Base-by-base conservation (phyloP, 2,888 invertebrate species). In the Sinodicranocentrus sp. region DNA sequence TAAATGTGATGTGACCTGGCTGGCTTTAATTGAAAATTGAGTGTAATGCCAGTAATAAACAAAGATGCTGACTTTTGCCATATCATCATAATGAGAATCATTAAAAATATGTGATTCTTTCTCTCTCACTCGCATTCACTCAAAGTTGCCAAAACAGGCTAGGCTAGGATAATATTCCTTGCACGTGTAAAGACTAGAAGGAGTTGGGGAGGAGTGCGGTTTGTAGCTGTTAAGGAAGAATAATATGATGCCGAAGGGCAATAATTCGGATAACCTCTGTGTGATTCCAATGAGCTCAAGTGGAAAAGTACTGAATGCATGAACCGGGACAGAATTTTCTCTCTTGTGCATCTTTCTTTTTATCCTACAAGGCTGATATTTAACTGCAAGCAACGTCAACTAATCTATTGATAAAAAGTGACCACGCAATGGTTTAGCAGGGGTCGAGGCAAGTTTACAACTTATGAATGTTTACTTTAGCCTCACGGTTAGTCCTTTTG, bases 191-290 rank as follows among this genome's bases (percentile, higher is more conserved):
- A 48, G 13, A n/a, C 48, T 6, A 48, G 5, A 48, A 28, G 26
- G 26, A n/a, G 8, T 61, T 63, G 68, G 70, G 19, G 28, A n/a
- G n/a, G 61, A 61, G 61, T 33, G 61, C 61, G 28, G n/a, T 28
- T 26, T 26, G 33, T 2, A 54, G 43, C 15, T 52, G 52, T 52
- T 59, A 61, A 68, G 33, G n/a, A 54, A 72, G 44, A n/a, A 33
- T 17, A 48, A 48, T 43, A 21, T 28, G 44, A 65, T 57, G 80
- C 80, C 80, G 80, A 82, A 73, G 80, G 80, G 80, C 73, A 61
- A 73, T 57, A 73, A 17, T 68, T 82, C 67, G 80, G 80, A 82
- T 82, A 82, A 82, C 73, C 80, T 82, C 25, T 80, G n/a, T n/a
- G 44, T 48, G 52, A 80, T 72, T 72, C 71, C 79, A 72, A 61